Percentiles rank a stretch among this genome's conserved stretches.
phyloP scores from a whole-genome alignment of 2,888 invertebrate genomes.

The Sminthurides aquaticus region DNA sequence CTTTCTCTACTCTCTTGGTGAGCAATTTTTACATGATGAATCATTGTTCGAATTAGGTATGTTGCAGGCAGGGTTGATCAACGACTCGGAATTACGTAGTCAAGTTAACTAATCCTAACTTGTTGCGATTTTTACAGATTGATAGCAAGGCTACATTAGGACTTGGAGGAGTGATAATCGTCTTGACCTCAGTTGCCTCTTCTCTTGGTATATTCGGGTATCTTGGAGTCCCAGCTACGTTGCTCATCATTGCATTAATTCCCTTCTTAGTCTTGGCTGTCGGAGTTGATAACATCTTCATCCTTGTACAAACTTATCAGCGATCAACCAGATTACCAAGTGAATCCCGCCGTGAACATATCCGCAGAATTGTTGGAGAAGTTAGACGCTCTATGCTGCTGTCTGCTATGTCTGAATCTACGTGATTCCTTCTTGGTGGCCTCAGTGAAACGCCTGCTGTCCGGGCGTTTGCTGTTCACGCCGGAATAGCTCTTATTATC shows the following conservation, averaged over 20 bases:
- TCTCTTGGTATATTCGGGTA: slow-evolving; percentile 83
- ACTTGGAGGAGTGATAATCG: slow-evolving; percentile 74
- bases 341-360: slow-evolving; percentile 52
- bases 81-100: too few relatives aligned
- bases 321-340: slow-evolving; percentile 47
- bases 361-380: slow-evolving; percentile 67
- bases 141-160: slow-evolving; percentile 53
- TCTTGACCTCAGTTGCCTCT: slow-evolving; percentile 72
- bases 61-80: too few relatives aligned
- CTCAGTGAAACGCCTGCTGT: slow-evolving; percentile 98
- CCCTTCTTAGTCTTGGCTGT: slow-evolving; percentile 92
- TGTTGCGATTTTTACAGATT: slow-evolving; percentile 29
- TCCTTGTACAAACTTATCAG: slow-evolving; percentile 75
- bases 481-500: slow-evolving; percentile 86
- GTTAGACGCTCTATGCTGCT: slow-evolving; percentile 89
- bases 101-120: too few relatives aligned
- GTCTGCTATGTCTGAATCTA: slow-evolving; percentile 85
- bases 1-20: slow-evolving; percentile 26
- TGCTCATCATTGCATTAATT: slow-evolving; percentile 81
- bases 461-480: slow-evolving; percentile 90
- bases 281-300: slow-evolving; percentile 94
- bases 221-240: slow-evolving; percentile 66
- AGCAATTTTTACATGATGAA: slow-evolving; percentile 3
- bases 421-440: slow-evolving; percentile 78
- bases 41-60: too few relatives aligned